Conservation (phyloP, 2,113 vertebrate species). For the Ceyx cyanopectus region DNA sequence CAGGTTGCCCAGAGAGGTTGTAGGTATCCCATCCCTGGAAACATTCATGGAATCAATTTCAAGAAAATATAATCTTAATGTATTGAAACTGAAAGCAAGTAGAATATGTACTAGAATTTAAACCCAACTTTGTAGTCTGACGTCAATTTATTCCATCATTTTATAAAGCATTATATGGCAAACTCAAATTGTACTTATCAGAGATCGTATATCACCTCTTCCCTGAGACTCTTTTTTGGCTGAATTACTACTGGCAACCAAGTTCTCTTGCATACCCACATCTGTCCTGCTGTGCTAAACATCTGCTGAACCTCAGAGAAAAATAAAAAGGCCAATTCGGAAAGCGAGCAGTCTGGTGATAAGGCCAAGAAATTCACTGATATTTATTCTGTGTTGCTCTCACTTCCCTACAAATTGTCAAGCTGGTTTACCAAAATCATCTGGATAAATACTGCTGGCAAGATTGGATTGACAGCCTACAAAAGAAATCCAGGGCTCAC, state of each 20-base stretch:
- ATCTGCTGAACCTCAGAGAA: not conserved
- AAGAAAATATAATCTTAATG: not conserved
- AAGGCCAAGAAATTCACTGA: not conserved
- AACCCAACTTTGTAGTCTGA: not conserved
- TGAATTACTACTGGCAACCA: not conserved
- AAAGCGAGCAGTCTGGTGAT: not conserved
- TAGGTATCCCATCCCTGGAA: not conserved
- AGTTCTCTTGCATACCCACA: not conserved
- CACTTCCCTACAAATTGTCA: not conserved
- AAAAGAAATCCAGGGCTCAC: not conserved
- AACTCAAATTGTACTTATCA: not conserved
- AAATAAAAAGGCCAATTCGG: not conserved
- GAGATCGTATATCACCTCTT: not conserved
- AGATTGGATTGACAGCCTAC: not conserved
- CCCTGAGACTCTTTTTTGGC: not conserved
- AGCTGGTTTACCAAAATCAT: not conserved
- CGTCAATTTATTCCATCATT: not conserved
- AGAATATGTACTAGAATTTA: not conserved
- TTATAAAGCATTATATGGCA: not conserved
- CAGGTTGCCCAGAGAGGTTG: not conserved
- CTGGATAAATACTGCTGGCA: not conserved
- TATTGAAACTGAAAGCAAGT: not conserved
- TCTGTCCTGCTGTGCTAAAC: slow-evolving; percentile 5
- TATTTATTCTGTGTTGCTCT: not conserved
- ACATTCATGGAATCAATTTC: not conserved